Conservation (phyloP, 2,113 vertebrate genomes). For the Eolophus roseicapilla region DNA sequence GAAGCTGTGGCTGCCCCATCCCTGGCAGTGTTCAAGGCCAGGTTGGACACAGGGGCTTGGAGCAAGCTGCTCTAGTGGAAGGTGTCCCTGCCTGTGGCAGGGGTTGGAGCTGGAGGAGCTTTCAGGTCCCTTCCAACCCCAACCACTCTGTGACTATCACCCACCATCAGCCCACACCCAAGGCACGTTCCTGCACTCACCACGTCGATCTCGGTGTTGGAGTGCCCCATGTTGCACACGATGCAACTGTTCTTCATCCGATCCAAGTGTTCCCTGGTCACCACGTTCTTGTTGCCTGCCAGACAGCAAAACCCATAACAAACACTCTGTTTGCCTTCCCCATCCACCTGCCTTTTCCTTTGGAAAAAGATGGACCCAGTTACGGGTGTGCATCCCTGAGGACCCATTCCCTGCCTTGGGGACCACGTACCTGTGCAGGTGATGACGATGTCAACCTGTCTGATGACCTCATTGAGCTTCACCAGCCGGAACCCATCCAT, state of each 20-base stretch:
- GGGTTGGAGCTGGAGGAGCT: neutral
- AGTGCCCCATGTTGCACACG: no score
- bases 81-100: neutral
- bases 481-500: slow-evolving; percentile 99
- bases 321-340: fast-evolving
- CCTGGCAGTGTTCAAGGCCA: no score
- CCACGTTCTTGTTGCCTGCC: slow-evolving; percentile 91
- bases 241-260: no score
- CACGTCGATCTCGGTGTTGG: no score
- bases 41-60: no score
- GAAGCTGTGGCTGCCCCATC: no score
- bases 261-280: no score
- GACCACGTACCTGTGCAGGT: slow-evolving; percentile 89
- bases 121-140: neutral
- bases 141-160: no score
- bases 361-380: fast-evolving
- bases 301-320: neutral
- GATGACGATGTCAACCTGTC: slow-evolving; percentile 97
- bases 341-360: neutral
- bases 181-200: no score
- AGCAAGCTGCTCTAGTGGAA: neutral
- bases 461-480: slow-evolving; percentile 95
- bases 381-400: fast-evolving
- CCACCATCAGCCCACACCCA: no score
- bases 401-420: fast-evolving